Base-by-base conservation (phyloP, 2,888 invertebrate genomes). In the Amiota minor region DNA sequence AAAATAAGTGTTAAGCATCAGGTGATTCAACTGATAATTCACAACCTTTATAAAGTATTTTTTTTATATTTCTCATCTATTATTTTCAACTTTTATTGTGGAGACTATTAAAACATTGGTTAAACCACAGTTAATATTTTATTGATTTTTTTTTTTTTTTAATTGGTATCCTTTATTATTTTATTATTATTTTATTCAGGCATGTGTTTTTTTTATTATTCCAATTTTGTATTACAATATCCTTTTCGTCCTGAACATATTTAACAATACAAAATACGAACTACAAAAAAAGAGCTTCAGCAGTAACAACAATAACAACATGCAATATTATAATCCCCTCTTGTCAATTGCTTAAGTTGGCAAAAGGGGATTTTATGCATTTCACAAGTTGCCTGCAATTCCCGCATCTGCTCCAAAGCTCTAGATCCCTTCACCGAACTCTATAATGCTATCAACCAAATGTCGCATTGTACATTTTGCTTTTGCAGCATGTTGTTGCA, bases 371-470 rank as follows among this genome's bases (percentile, higher is more conserved):
- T 23, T 62, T 62, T 35, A 23, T 62, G 62, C 62, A 35, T 14
- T 62, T 62, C 45, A 23, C 23, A 62, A 62, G 62, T 62, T 62
- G 62, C 11, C 62, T 62, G 45, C 62, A 62, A 62, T 35, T 62
- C 23, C 62, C 45, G 16, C 45, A 45, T 1, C 59, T 18, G 59
- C 59, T 18, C 59, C 1, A 20, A 16, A 59, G 18, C 12, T 10
- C 59, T 8, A 18, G 12, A 12, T 59, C 59, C 16, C 20, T 20
- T 12, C 59, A 18, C 20, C 18, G 6, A 35, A 35, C 35, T 35
- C 35, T 35, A 35, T 35, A 35, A 35, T 35, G 35, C 35, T 35
- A 35, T 35, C 35, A 35, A 35, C 53, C 53, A 12, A 53, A n/a
- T n/a, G n/a, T 53, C 14, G 14, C n/a, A n/a, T 53, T 53, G 53